These are phyloP conservation scores for Agonopterix arenella DNA, from an alignment of 2,888 invertebrate genomes.

Conservation along the genomic window DNA sequence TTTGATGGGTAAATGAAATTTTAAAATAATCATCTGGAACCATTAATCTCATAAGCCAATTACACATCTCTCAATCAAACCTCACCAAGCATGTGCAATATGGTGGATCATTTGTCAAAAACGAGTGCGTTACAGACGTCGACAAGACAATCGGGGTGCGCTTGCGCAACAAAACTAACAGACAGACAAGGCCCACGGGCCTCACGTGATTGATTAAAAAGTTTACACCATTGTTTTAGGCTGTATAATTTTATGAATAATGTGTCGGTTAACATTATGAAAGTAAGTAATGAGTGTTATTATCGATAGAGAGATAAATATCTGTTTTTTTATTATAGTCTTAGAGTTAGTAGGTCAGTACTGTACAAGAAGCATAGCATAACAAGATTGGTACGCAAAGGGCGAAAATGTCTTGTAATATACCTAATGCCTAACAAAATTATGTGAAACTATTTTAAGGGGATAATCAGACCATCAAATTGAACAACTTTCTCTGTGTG, in stretches of 20 bases:
- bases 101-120: slow-evolving; percentile 10
- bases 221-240: slow-evolving; percentile 17
- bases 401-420: too few species aligned
- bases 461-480: too few species aligned
- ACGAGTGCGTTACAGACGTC: not conserved
- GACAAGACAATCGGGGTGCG: slow-evolving; percentile 11
- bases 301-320: too few species aligned
- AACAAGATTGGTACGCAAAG: too few species aligned
- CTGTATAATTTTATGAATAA: not conserved
- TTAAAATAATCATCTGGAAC: not conserved
- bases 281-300: not conserved
- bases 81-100: slow-evolving; percentile 6
- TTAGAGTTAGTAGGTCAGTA: too few species aligned
- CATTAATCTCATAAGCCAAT: slow-evolving; percentile 6
- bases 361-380: too few species aligned
- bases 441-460: too few species aligned
- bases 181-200: slow-evolving; percentile 10
- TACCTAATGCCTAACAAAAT: too few species aligned
- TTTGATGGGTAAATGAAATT: too few species aligned
- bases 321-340: too few species aligned
- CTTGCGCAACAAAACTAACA: slow-evolving; percentile 16
- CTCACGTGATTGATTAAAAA: slow-evolving; percentile 15
- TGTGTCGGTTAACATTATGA: not conserved
- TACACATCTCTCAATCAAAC: slow-evolving; percentile 4
- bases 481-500: too few species aligned